phyloP scores from a whole-genome alignment of 2,888 invertebrate species.

The Loripinus fragilis region DNA sequence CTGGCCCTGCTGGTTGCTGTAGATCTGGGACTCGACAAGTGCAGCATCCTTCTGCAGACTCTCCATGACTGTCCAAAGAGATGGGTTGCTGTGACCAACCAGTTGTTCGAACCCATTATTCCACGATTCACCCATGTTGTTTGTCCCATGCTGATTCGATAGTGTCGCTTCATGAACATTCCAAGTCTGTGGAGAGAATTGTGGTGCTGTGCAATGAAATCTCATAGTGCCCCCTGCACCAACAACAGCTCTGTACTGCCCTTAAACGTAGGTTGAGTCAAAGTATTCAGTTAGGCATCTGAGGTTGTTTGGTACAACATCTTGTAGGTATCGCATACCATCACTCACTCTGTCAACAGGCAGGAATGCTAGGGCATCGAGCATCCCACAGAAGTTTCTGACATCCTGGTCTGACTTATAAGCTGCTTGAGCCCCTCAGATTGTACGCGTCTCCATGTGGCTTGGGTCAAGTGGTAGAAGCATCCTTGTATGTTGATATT shows the following conservation, averaged over 20 bases:
- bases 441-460: background rate
- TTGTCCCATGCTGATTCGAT: background rate
- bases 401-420: background rate
- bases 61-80: background rate
- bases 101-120: background rate
- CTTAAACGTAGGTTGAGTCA: background rate
- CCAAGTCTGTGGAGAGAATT: background rate
- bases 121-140: background rate
- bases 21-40: background rate
- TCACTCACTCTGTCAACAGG: background rate
- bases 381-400: conserved; percentile 6
- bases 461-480: background rate
- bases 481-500: background rate
- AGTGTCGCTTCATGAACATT: background rate
- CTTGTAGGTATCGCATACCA: background rate
- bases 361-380: conserved; percentile 17
- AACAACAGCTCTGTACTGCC: background rate
- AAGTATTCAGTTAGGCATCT: background rate
- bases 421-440: background rate
- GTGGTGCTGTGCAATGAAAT: background rate
- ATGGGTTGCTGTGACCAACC: background rate
- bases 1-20: background rate
- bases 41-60: background rate
- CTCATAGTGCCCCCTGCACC: background rate
- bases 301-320: background rate